Evolutionary conservation across 2,113 vertebrate genomes (phyloP).

Genomic region (Narcine bancroftii): DNA sequence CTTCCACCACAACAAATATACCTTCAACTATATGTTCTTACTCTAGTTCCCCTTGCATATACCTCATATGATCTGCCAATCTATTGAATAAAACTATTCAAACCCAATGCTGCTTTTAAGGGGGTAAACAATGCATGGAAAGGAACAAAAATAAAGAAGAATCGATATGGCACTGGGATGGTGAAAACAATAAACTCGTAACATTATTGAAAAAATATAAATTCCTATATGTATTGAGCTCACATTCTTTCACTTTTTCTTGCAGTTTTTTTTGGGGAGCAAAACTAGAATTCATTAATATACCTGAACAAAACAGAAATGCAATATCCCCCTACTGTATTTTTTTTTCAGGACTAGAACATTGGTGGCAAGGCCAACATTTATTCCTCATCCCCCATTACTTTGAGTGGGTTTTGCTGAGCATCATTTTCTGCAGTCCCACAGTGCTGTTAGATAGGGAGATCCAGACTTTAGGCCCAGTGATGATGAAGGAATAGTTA

Average conservation of each 20-base stretch:
- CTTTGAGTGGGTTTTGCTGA: too few species aligned
- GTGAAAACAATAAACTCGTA: background rate
- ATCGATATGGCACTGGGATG: background rate
- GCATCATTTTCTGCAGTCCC: too few species aligned
- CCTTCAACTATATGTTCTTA: background rate
- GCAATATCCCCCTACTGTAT: background rate
- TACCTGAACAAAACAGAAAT: background rate
- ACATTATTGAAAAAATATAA: background rate
- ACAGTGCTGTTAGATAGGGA: too few species aligned
- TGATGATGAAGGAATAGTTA: too few species aligned
- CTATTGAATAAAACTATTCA: background rate
- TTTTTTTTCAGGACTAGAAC: too few species aligned
- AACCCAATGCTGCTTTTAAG: background rate
- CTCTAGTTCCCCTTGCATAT: background rate
- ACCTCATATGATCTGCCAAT: background rate
- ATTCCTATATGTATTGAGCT: background rate
- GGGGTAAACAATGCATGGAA: background rate
- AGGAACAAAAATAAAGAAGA: background rate
- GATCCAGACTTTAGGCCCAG: too few species aligned
- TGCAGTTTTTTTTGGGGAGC: too few species aligned
- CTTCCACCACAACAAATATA: background rate
- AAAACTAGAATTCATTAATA: background rate
- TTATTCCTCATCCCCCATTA: too few species aligned
- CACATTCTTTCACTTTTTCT: background rate
- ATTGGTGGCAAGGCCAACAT: too few species aligned